phyloP scores from a whole-genome alignment of 2,888 invertebrate genomes.

The Elysia crispata region DNA sequence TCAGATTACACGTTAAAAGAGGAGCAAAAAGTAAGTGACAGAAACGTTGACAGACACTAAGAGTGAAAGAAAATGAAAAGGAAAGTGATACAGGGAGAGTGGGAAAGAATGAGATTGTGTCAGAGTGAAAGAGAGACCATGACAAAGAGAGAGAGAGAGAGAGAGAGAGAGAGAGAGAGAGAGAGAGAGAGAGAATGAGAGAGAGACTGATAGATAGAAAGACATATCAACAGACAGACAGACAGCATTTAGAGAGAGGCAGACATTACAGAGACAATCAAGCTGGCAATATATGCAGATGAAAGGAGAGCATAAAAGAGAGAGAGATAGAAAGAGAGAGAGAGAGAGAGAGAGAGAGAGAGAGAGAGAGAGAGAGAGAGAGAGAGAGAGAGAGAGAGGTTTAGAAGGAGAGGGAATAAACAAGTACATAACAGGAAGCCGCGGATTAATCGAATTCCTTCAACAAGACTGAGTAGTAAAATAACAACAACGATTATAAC shows the following conservation, averaged over 20 bases:
- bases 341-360: constrained; percentile 21
- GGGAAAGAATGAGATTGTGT: background rate
- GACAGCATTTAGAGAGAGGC: background rate
- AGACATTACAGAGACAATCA: too few relatives aligned
- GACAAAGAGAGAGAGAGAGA: background rate
- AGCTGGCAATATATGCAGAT: background rate
- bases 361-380: constrained; percentile 11
- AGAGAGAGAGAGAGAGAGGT: background rate
- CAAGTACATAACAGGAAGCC: background rate
- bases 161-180: background rate
- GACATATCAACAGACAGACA: background rate
- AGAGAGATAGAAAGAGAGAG: constrained; percentile 21
- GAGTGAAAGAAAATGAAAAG: background rate
- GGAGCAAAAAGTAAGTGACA: background rate
- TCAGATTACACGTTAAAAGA: too few relatives aligned
- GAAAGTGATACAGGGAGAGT: background rate
- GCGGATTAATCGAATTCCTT: too few relatives aligned
- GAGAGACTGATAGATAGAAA: constrained; percentile 3
- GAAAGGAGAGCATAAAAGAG: background rate
- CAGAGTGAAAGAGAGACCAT: background rate
- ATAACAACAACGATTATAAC: too few relatives aligned
- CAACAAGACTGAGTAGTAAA: too few relatives aligned
- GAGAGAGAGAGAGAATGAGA: background rate
- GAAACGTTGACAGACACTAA: background rate
- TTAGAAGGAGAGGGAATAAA: background rate